phyloP scores from a whole-genome alignment of 2,888 invertebrate species.

The Alcis repandata region DNA sequence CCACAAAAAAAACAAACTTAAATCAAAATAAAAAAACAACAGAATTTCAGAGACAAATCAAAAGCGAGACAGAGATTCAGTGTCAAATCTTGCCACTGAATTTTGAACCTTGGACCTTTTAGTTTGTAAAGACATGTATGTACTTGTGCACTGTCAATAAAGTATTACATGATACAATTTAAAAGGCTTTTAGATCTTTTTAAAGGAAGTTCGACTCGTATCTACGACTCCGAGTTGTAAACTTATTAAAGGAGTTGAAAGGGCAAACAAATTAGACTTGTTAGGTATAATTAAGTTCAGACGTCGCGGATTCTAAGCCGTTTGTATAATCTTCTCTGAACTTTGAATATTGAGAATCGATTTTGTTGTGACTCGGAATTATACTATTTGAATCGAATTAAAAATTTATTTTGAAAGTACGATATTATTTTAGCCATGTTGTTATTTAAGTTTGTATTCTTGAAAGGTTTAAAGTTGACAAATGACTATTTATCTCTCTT shows the following conservation, averaged over 20 bases:
- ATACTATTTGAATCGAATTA: slow-evolving; percentile 2
- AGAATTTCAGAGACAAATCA: not conserved
- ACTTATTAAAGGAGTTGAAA: slow-evolving; percentile 59
- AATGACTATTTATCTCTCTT: too few species aligned
- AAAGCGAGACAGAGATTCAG: too few species aligned
- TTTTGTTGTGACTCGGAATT: slow-evolving; percentile 29
- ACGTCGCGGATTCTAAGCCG: slow-evolving; percentile 47
- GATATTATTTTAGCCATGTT: too few species aligned
- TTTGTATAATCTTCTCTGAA: slow-evolving; percentile 41
- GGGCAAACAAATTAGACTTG: slow-evolving; percentile 64
- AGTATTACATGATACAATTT: too few species aligned
- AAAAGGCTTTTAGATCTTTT: slow-evolving; percentile 4
- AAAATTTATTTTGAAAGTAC: not conserved
- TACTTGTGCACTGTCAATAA: too few species aligned
- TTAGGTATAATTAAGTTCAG: slow-evolving; percentile 62
- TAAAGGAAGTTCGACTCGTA: slow-evolving; percentile 5
- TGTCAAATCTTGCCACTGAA: too few species aligned
- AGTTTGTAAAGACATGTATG: too few species aligned
- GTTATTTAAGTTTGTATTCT: too few species aligned
- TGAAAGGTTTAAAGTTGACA: too few species aligned
- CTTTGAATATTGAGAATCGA: slow-evolving; percentile 34
- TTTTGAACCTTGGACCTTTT: too few species aligned
- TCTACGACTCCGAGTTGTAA: slow-evolving; percentile 44
- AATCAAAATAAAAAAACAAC: not conserved
- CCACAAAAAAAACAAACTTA: not conserved